phyloP scores from a whole-genome alignment of 1,140 invertebrate genomes.

The Reticulitermes speratus region DNA sequence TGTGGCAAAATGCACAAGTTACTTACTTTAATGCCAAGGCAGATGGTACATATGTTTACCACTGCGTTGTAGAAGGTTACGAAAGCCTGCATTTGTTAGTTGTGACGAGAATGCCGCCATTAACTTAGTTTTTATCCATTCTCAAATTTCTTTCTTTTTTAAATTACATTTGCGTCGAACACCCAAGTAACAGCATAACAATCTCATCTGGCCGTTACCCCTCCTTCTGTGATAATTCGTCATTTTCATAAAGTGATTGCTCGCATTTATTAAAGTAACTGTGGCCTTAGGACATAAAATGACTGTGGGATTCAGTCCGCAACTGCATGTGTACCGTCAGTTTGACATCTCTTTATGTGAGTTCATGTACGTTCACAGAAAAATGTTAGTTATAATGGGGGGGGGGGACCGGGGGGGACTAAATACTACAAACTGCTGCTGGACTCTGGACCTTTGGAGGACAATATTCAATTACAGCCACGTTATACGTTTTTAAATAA shows the following conservation, averaged over 20 bases:
- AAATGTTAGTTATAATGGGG: background rate
- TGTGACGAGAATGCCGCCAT: too few relatives aligned
- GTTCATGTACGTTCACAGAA: background rate
- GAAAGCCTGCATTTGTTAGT: too few relatives aligned
- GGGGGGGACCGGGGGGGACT: background rate
- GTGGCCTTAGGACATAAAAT: background rate
- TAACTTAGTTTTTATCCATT: too few relatives aligned
- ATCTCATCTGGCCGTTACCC: background rate
- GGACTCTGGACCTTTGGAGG: background rate
- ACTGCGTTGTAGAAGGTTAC: too few relatives aligned
- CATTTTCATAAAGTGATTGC: background rate
- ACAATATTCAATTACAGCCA: background rate
- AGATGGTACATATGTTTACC: too few relatives aligned
- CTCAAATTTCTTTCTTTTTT: too few relatives aligned
- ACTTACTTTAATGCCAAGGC: too few relatives aligned
- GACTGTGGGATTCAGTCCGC: background rate
- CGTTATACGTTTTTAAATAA: constrained; percentile 3
- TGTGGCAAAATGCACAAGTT: too few relatives aligned
- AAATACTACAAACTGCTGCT: background rate
- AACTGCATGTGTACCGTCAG: background rate
- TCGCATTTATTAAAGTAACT: background rate
- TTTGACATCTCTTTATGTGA: background rate
- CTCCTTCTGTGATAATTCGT: background rate
- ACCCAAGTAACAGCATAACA: background rate
- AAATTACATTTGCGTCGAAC: too few relatives aligned